Evolutionary conservation across 2,888 invertebrate species (phyloP), one percentile per base, ranked within the genome.

Genomic region (Ochlodes sylvanus): DNA sequence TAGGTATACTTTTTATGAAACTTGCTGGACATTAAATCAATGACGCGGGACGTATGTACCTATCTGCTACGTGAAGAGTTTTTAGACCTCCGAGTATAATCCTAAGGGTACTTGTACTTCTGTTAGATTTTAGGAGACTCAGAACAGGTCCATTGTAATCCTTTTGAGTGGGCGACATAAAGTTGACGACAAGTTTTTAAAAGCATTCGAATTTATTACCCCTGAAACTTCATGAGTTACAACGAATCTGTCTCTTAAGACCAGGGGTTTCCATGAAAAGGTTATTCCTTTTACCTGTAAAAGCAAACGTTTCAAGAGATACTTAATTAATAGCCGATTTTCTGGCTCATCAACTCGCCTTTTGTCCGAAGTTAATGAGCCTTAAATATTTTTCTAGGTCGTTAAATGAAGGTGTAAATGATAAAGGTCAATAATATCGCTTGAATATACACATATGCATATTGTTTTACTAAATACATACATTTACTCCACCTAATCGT

Each of bases 331-430:
- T 52, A 52, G 27, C 14, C 27, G 21, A 52, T 52, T 52, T 52
- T 27, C 52, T 21, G 52, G 52, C 52, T 52, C 52, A 52, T 52
- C 52, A 27, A 27, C 52, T 52, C 21, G 27, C 21, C 52, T 52
- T 38, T 52, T 52, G 27, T 52, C 21, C 21, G 52, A 52, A 52
- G 52, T 27, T 52, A 52, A 52, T 52, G 52, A 52, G 52, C 27
- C 52, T 52, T 21, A 1, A 52, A 52, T 52, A 52, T 52, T 52
- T 52, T 52, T 52, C 21, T 52, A 14, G 52, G 21, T 52, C 21
- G 14, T 14, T 52, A 52, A 52, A 14, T 50, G 9, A 50, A 50
- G 52, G 52, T 27, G 21, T 52, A 21, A 52, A 27, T 52, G 52
- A 52, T 52, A 27, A 52, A 27, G 21, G 12, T 52, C 4, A 52